phyloP scores from a whole-genome alignment of 2,113 vertebrate genomes.

The Xenus cinereus region DNA sequence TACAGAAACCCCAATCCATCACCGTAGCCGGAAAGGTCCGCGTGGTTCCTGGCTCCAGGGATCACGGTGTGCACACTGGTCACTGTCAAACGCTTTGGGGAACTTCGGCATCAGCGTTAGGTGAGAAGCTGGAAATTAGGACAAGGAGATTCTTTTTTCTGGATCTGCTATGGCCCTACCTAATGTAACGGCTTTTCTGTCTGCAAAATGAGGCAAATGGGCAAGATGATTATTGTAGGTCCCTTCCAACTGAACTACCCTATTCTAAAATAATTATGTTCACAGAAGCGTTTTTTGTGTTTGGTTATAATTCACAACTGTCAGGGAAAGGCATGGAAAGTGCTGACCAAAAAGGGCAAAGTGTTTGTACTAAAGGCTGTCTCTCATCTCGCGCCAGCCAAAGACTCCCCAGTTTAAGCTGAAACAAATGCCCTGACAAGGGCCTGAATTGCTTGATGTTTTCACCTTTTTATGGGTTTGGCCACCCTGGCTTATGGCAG shows the following conservation, averaged over 20 bases:
- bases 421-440: background rate
- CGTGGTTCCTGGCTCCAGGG: background rate
- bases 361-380: background rate
- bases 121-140: background rate
- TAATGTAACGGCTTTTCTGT: accelerated
- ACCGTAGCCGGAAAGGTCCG: background rate
- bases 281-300: background rate
- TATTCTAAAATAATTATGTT: background rate
- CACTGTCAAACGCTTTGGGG: background rate
- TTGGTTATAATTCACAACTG: accelerated
- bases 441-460: background rate
- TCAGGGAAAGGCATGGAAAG: background rate
- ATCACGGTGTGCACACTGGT: accelerated
- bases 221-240: accelerated
- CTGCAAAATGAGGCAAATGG: background rate
- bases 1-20: background rate
- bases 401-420: background rate
- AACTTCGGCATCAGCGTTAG: background rate
- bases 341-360: background rate
- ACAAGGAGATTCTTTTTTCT: background rate
- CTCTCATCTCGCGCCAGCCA: background rate
- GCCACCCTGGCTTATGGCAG: background rate
- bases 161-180: background rate
- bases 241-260: background rate
- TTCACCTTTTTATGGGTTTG: background rate